Conservation (phyloP, 2,888 invertebrate species). For the Amphimallon solstitiale region DNA sequence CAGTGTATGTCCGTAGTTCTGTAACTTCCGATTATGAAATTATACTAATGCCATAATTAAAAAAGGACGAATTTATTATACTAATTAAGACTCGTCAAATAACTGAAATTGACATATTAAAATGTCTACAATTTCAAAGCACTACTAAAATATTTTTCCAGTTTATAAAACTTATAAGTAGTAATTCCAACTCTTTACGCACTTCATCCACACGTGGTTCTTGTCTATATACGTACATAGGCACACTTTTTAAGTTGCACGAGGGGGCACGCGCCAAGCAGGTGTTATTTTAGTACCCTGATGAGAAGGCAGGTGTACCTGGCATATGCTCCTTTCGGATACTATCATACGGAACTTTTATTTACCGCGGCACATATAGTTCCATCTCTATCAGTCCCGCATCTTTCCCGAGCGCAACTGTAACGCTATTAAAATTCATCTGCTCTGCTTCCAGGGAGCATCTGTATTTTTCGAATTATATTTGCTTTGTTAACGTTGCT, state of each 20-base stretch:
- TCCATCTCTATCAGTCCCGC: conserved; percentile 30
- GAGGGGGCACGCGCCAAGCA: conserved; percentile 55
- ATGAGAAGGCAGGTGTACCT: conserved; percentile 56
- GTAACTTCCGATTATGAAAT: no score
- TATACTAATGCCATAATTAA: no score
- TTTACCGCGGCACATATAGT: conserved; percentile 27
- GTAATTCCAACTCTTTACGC: background rate
- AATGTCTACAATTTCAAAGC: no score
- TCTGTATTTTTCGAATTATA: conserved; percentile 36
- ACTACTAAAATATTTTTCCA: no score
- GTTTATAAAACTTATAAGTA: no score
- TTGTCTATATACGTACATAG: background rate
- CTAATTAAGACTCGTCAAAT: no score
- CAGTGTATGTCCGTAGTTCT: no score
- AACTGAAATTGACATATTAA: no score
- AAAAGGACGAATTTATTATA: no score
- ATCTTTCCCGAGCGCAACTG: conserved; percentile 15
- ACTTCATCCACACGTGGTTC: background rate
- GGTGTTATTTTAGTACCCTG: conserved; percentile 52
- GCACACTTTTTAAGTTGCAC: conserved; percentile 16
- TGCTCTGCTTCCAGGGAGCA: conserved; percentile 28
- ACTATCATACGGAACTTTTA: conserved; percentile 36
- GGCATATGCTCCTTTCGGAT: conserved; percentile 55
- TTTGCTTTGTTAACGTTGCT: conserved; percentile 32
- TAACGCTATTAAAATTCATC: conserved; percentile 34